Percentiles rank a stretch among this genome's conserved stretches.
These are phyloP conservation scores for Aspidiotus destructor DNA, from an alignment of 2,888 invertebrate species.

Conservation along the genomic window DNA sequence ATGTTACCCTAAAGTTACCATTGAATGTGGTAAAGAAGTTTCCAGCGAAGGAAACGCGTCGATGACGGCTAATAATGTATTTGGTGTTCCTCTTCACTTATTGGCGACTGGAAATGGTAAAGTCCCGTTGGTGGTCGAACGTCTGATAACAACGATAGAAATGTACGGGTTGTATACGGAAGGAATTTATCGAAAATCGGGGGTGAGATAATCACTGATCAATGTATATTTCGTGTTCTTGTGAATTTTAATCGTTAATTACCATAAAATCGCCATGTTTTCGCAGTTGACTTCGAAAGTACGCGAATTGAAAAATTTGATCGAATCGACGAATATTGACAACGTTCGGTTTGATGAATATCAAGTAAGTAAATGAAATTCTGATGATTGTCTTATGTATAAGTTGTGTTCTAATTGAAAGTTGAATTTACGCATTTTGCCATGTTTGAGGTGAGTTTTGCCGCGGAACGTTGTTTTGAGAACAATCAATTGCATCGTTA, in stretches of 20 bases:
- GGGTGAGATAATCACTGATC: constrained; percentile 49
- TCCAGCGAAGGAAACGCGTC: constrained; percentile 35
- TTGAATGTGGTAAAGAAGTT: constrained; percentile 49
- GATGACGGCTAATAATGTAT: constrained; percentile 46
- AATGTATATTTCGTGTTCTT: background rate
- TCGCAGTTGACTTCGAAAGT: constrained; percentile 53
- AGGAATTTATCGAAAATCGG: constrained; percentile 87
- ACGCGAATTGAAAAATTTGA: constrained; percentile 60
- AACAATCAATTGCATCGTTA: too few relatives aligned
- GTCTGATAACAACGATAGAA: constrained; percentile 80
- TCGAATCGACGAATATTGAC: constrained; percentile 53
- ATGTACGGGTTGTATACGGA: constrained; percentile 84
- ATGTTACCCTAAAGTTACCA: constrained; percentile 67
- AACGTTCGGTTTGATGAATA: constrained; percentile 39
- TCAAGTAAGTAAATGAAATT: constrained; percentile 35
- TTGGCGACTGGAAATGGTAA: constrained; percentile 65
- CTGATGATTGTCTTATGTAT: too few relatives aligned
- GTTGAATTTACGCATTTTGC: too few relatives aligned
- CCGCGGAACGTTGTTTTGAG: too few relatives aligned
- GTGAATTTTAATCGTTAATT: constrained; percentile 1
- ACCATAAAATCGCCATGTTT: constrained; percentile 28
- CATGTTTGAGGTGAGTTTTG: too few relatives aligned
- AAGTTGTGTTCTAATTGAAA: too few relatives aligned
- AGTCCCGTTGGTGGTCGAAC: constrained; percentile 79
- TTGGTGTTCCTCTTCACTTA: constrained; percentile 68